Percentiles rank a stretch among this genome's conserved stretches.
These are phyloP conservation scores for Poecilia gillii DNA, from an alignment of 2,797 vertebrate genomes.

Conservation along the genomic window DNA sequence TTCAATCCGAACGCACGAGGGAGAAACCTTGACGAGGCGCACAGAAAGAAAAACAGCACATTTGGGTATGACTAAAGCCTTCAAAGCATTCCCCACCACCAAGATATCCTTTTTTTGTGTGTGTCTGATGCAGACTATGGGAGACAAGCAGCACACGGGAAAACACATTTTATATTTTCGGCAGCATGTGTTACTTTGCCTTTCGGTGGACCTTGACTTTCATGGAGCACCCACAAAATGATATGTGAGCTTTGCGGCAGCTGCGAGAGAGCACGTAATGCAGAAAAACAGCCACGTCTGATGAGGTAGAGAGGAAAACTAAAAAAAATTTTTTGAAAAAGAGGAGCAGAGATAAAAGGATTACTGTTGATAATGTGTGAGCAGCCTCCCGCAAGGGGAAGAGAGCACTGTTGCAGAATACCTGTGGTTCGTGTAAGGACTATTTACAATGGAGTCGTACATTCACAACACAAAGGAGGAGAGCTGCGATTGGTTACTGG, in stretches of 20 bases:
- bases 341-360: conserved; percentile 67
- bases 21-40: conserved; percentile 75
- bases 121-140: conserved; percentile 48
- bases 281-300: conserved; percentile 63
- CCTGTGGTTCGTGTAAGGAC: conserved; percentile 59
- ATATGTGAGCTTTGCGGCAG: conserved; percentile 62
- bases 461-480: conserved; percentile 42
- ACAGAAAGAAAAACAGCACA: conserved; percentile 73
- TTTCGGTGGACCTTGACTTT: conserved; percentile 62
- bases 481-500: conserved; percentile 26
- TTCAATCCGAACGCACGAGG: conserved; percentile 66
- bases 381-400: conserved; percentile 51
- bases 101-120: conserved; percentile 45
- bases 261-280: conserved; percentile 52
- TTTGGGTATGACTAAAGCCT: conserved; percentile 74
- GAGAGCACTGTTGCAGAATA: conserved; percentile 55
- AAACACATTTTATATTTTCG: conserved; percentile 60
- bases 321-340: conserved; percentile 50
- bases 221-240: conserved; percentile 53
- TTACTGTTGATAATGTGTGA: conserved; percentile 63
- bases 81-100: conserved; percentile 73
- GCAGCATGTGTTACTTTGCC: conserved; percentile 65
- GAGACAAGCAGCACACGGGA: conserved; percentile 52
- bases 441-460: conserved; percentile 49
- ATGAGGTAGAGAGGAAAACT: conserved; percentile 67